Conservation (phyloP, 2,113 vertebrate genomes). For the Pyrgilauda ruficollis region DNA sequence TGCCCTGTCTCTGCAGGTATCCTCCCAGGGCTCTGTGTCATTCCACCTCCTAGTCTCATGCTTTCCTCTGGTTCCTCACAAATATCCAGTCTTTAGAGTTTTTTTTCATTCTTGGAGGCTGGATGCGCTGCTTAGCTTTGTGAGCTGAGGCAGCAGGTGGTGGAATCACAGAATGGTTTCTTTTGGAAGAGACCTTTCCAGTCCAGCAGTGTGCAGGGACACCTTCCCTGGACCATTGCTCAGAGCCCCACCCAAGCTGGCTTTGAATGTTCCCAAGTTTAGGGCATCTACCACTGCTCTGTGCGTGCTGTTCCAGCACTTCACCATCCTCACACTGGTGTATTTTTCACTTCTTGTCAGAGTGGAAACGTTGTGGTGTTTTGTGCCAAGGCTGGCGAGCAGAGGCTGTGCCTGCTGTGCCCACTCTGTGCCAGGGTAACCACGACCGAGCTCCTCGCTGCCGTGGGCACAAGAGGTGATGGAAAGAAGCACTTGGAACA, state of each 20-base stretch:
- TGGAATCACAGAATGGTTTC: neutral
- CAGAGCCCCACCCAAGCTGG: neutral
- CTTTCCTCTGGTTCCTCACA: neutral
- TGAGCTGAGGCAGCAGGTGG: neutral
- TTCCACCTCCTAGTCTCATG: neutral
- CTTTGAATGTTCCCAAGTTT: neutral
- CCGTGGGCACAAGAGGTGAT: neutral
- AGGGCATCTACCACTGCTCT: neutral
- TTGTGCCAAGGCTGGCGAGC: neutral
- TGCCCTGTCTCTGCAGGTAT: neutral
- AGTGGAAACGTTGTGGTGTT: neutral
- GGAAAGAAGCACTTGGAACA: neutral
- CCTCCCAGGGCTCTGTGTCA: neutral
- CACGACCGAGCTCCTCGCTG: rapidly evolving
- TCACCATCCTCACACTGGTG: neutral
- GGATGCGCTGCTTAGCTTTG: neutral
- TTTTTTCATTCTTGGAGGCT: neutral
- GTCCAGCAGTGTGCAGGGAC: neutral
- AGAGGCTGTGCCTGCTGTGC: neutral
- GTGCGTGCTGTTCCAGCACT: neutral
- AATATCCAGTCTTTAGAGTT: neutral
- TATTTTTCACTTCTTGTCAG: neutral
- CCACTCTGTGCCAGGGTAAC: neutral
- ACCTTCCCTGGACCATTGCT: neutral
- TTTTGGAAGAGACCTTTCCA: neutral